Base-by-base conservation (phyloP, 2,888 invertebrate genomes). In the Melanchra persicariae region DNA sequence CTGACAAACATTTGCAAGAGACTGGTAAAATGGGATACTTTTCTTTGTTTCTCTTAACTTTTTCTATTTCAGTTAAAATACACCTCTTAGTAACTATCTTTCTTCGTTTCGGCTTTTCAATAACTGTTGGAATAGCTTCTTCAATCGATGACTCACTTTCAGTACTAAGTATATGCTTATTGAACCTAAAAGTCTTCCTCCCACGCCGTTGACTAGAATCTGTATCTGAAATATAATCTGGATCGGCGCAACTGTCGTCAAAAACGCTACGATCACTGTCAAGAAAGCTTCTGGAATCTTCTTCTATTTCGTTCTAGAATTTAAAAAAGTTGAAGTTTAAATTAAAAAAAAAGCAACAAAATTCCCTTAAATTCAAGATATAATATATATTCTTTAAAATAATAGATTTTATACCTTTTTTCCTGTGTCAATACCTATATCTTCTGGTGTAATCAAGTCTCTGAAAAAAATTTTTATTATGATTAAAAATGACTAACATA, bases 11-110 rank as follows among this genome's bases (percentile, higher is more conserved):
- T 54, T 54, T 54, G 54, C 54, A 54, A 24, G 54, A 54, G 54
- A 54, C 54, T 54, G 49, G 49, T 49, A 49, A 49, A 49, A 49
- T 54, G 54, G 54, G 54, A 54, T 26, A 30, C 54, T 54, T 54
- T 54, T 54, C 54, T 54, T 54, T 54, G 54, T 54, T 54, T 54
- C 54, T 54, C 54, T 54, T 54, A 54, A 54, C 54, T 54, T 54
- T 54, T 54, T 54, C 54, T 54, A 54, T 54, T 54, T 54, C 54
- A 7, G 54, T 54, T 54, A 54, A 54, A 54, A 54, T 54, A 54
- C 24, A 54, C 54, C 54, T 40, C 40, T 40, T 40, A 40, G 15
- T 40, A 40, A 40, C 40, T 40, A 40, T 40, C 40, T 40, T 40
- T 54, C 30, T 54, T 54, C 54, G 54, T 54, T 54, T 54, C 7